A percentile compares a stretch with the other conserved stretches of the same genome.
Evolutionary conservation across 2,888 invertebrate genomes (phyloP).

Genomic region (Stenotaenia linearis): DNA sequence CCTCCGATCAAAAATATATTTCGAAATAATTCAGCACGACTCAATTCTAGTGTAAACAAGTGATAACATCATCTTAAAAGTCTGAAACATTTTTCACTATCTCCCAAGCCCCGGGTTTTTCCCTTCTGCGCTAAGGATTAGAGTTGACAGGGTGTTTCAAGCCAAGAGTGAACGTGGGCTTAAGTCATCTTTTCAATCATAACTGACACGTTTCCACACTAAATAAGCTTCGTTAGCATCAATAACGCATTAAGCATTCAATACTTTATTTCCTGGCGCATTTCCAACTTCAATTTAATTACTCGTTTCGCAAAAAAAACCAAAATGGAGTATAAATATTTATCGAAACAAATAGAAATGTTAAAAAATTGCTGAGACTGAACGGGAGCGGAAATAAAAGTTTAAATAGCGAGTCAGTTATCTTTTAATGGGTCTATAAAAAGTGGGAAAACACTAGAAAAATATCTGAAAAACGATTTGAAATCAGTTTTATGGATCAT

Average conservation of each 20-base stretch:
- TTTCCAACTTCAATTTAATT: background rate
- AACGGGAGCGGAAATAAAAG: too few species aligned
- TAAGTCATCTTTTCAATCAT: background rate
- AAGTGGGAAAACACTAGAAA: background rate
- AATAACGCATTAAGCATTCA: background rate
- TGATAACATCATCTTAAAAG: background rate
- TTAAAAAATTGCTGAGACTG: too few species aligned
- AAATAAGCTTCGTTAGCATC: background rate
- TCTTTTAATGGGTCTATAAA: conserved; percentile 5
- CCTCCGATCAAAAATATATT: background rate
- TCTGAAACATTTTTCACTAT: background rate
- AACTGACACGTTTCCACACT: background rate
- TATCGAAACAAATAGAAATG: background rate
- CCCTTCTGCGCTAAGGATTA: background rate
- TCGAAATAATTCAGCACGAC: background rate
- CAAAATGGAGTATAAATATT: background rate
- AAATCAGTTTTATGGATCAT: conserved; percentile 5
- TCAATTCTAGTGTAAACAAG: background rate
- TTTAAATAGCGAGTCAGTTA: background rate
- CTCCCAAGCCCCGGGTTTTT: background rate
- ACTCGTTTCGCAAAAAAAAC: background rate
- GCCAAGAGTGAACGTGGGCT: background rate
- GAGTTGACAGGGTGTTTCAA: background rate
- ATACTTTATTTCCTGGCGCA: background rate
- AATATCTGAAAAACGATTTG: background rate